Evolutionary conservation across 1,140 invertebrate species (phyloP), one percentile per base, ranked within the genome.

Genomic region (Drosophila cardini): DNA sequence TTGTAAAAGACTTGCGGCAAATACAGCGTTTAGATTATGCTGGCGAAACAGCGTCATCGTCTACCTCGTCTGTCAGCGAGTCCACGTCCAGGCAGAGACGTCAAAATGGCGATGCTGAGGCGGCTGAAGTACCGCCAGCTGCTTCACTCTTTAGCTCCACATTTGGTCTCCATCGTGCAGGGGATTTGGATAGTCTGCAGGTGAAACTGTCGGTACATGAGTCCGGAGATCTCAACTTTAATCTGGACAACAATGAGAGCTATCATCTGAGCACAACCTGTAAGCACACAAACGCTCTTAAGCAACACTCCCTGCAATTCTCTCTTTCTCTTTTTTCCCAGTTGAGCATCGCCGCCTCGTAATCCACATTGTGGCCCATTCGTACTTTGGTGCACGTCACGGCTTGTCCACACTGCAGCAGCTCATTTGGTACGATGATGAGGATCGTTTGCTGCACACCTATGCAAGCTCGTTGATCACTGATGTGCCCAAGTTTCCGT

Each of bases 331-430:
- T 52, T 9, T 10, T 53, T 15, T 2, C 8, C 6, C 36, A 72
- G 93, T 93, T 32, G 93, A 93, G 30, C 92, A 92, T 11, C 92
- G 93, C 11, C 76, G 93, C 1, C 61, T 96, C 0, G 92, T 94
- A 4, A 95, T 94, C 0, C 94, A 93, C 18, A 95, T 97, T 43
- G 92, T 84, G 0, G 96, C 95, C 0, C 94, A 93, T 8, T 96
- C 95, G 0, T 97, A 95, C 90, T 96, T 96, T 78, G 97, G 96
- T 0, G 95, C 95, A 0, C 93, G 96, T 1, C 96, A 97, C 74
- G 97, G 94, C 0, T 92, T 97, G 8, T 96, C 97, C 85, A 97
- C 96, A 0, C 92, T 98, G 0, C 94, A 94, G 5, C 97, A 97
- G 82, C 91, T 97, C 40, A 95, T 97, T 9, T 96, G 96, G 96